Base-by-base conservation (phyloP, 1,140 invertebrate genomes). In the Drosophila obscura region DNA sequence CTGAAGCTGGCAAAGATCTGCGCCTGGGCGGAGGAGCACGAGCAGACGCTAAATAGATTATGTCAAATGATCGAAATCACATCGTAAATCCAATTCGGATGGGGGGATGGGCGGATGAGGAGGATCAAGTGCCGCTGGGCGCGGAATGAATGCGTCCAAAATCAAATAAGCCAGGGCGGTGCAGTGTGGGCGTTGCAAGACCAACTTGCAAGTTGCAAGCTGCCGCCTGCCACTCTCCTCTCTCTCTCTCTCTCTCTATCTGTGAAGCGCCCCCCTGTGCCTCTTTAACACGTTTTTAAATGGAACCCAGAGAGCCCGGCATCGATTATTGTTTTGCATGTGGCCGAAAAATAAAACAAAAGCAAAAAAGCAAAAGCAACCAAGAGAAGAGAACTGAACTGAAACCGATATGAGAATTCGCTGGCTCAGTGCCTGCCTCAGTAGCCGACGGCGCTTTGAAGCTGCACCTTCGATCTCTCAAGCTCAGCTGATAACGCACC, bases 1-100 rank as follows among this genome's bases (percentile, higher is more conserved):
- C 24, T 15, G 48, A 26, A n/a, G 15, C 19, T 16, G 24, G 43
- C 56, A 13, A 31, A 41, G 48, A 28, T 28, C 26, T 13, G 31
- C 11, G 31, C 31, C 35, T 39, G 35, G 35, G 16, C 46, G 63
- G 39, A 26, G 48, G 39, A 73, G 44, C 43, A 49, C 26, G 62
- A 59, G 71, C 59, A 74, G 73, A 88, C 83, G 80, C 84, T 88
- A 88, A 88, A 88, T 88, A 88, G 83, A 88, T 88, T 88, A 88
- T 88, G 83, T 88, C 83, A 88, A 88, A 88, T 88, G 83, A 88
- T 88, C 83, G 65, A 88, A 88, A 88, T 88, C 83, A 88, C 83
- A 83, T 88, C 84, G 88, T 88, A 88, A 88, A 88, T 88, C 83
- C 80, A 66, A 45, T 41, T 35, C 35, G 49, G 51, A 26, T 7